Conservation (phyloP, 2,797 vertebrate genomes). For the Etheostoma perlongum region DNA sequence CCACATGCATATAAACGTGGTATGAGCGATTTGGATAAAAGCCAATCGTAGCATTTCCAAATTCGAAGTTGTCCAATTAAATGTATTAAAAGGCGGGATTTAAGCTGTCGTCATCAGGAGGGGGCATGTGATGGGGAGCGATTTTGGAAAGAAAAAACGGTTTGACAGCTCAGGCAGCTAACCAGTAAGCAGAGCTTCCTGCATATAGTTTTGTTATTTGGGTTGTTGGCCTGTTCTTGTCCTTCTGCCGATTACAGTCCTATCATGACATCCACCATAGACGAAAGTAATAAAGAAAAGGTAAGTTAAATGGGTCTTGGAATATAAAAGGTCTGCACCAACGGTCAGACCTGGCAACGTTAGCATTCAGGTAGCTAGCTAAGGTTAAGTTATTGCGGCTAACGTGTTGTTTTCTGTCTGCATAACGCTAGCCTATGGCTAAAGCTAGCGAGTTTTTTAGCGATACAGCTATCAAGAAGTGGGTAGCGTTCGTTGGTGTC, state of each 20-base stretch:
- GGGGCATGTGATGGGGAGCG: constrained; percentile 4
- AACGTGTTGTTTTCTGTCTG: constrained; percentile 39
- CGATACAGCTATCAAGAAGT: background rate
- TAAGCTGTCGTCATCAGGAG: constrained; percentile 32
- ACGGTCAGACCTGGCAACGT: constrained; percentile 6
- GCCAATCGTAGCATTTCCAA: constrained; percentile 42
- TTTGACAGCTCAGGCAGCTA: constrained; percentile 77
- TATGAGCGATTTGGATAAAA: constrained; percentile 38
- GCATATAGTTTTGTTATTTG: constrained; percentile 58
- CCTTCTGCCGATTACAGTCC: constrained; percentile 5
- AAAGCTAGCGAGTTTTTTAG: constrained; percentile 42
- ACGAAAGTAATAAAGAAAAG: constrained; percentile 84
- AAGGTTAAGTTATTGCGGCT: constrained; percentile 51
- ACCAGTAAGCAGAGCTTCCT: constrained; percentile 60
- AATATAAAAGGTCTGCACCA: constrained; percentile 7
- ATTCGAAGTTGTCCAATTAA: constrained; percentile 50
- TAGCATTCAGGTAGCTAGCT: constrained; percentile 48
- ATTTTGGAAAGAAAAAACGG: constrained; percentile 7
- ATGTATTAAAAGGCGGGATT: constrained; percentile 39
- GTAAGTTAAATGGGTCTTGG: constrained; percentile 53
- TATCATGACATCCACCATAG: constrained; percentile 81
- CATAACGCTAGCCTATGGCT: constrained; percentile 41
- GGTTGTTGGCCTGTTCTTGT: constrained; percentile 40
- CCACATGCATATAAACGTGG: fast-evolving
- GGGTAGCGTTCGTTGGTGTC: background rate